Evolutionary conservation across 64 coral and sea anemone genomes (phyloP).

Genomic region (Catalaphyllia jardinei): DNA sequence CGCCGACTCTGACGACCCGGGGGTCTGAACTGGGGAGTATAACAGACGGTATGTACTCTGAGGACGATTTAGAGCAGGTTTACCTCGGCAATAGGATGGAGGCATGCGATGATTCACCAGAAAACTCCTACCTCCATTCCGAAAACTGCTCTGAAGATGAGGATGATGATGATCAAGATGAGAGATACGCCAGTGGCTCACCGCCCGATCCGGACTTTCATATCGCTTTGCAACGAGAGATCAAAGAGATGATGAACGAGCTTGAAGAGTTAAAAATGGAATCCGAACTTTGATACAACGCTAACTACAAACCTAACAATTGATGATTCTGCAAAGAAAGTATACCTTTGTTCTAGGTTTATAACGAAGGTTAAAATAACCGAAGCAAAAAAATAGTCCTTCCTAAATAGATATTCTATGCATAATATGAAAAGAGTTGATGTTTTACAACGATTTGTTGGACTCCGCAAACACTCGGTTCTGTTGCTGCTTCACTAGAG

Average conservation of each 20-base stretch:
- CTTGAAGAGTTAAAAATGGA: constrained; percentile 66
- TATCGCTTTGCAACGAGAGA: constrained; percentile 44
- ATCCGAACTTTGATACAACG: constrained; percentile 35
- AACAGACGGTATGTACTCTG: constrained; percentile 78
- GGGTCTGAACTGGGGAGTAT: constrained; percentile 83
- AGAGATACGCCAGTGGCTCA: neutral
- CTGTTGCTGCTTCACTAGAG: no score
- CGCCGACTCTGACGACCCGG: constrained; percentile 64
- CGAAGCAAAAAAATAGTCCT: neutral
- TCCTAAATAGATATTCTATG: no score
- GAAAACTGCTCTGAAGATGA: constrained; percentile 87
- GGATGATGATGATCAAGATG: constrained; percentile 32
- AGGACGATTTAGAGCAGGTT: constrained; percentile 85
- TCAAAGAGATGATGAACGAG: constrained; percentile 60
- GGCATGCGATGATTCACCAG: constrained; percentile 87
- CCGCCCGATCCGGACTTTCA: constrained; percentile 61
- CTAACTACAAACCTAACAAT: neutral
- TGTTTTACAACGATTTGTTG: no score
- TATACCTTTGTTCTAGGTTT: neutral
- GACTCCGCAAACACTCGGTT: no score
- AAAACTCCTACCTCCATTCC: constrained; percentile 90
- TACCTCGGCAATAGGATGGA: constrained; percentile 91
- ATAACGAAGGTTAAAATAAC: neutral
- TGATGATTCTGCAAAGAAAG: neutral
- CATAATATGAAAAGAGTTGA: no score